Conservation (phyloP, 2,797 vertebrate genomes). For the Squalus acanthias region DNA sequence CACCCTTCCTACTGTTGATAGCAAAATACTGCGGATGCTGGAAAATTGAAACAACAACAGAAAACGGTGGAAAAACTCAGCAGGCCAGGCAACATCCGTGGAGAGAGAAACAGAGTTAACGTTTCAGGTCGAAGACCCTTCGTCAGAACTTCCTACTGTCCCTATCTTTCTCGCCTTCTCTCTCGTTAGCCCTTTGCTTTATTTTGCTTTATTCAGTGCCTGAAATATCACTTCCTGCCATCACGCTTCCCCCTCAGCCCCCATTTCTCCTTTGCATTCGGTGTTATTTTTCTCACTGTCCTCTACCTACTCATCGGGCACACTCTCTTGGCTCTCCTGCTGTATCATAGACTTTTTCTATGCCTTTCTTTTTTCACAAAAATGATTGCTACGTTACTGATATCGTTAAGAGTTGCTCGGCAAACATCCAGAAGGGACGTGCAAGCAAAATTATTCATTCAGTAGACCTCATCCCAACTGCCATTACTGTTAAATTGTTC, state of each 20-base stretch:
- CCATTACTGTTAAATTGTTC: slow-evolving; percentile 32
- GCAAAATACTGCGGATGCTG: no score
- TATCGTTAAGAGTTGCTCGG: neutral
- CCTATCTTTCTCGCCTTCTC: neutral
- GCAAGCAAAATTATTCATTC: slow-evolving; percentile 20
- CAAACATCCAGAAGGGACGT: neutral
- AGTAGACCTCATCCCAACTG: neutral
- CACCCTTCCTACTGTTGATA: no score
- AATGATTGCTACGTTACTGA: neutral
- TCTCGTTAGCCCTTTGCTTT: neutral
- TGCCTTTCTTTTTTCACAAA: neutral
- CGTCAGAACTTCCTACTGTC: no score
- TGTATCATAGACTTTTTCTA: no score
- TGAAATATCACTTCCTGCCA: neutral
- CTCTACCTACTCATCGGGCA: neutral
- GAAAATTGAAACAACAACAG: no score
- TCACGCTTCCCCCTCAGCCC: no score
- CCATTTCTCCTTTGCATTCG: neutral
- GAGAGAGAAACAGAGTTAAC: no score
- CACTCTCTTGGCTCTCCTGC: neutral
- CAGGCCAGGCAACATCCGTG: no score
- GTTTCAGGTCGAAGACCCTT: no score
- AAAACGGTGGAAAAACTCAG: no score
- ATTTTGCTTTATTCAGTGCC: neutral
- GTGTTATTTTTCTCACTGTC: no score